These are phyloP conservation scores for Stegodyphus mimosarum DNA, from an alignment of 1,140 invertebrate genomes.

Conservation along the genomic window DNA sequence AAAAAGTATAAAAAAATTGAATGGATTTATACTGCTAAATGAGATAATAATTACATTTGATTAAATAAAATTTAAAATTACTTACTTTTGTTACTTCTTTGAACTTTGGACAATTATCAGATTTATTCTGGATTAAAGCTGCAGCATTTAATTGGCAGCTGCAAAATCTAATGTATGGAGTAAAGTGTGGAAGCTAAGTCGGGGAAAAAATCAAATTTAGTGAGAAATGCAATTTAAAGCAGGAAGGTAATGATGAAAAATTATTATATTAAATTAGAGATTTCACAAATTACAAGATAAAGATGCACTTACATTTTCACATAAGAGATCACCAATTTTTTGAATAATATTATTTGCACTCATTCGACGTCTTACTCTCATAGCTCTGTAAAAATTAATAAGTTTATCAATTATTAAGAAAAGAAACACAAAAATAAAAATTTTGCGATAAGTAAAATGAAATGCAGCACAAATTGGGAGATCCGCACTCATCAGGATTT, in stretches of 20 bases:
- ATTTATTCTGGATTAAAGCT: slow-evolving; percentile 77
- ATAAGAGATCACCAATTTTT: slow-evolving; percentile 82
- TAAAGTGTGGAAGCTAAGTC: slow-evolving; percentile 78
- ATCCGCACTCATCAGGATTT: too few relatives aligned
- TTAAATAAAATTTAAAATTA: not conserved
- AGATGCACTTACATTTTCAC: slow-evolving; percentile 77
- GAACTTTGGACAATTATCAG: slow-evolving; percentile 72
- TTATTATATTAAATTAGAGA: too few relatives aligned
- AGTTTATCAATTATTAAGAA: not conserved
- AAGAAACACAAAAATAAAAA: too few relatives aligned
- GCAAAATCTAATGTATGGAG: slow-evolving; percentile 84
- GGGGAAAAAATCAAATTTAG: not conserved
- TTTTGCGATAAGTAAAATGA: too few relatives aligned
- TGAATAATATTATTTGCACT: slow-evolving; percentile 74
- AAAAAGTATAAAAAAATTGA: not conserved
- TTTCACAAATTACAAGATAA: not conserved
- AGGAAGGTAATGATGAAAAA: too few relatives aligned
- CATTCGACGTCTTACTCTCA: slow-evolving; percentile 76
- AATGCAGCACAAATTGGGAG: too few relatives aligned
- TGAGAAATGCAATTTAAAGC: not conserved
- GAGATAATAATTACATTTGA: not conserved
- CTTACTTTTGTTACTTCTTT: slow-evolving; percentile 68
- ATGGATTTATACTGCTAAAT: not conserved
- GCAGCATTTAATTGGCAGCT: slow-evolving; percentile 82
- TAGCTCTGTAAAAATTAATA: slow-evolving; percentile 71